A percentile compares a stretch with the other conserved stretches of the same genome.
Evolutionary conservation across 1,140 invertebrate species (phyloP).

Genomic region (Tetragonula clypearis): DNA sequence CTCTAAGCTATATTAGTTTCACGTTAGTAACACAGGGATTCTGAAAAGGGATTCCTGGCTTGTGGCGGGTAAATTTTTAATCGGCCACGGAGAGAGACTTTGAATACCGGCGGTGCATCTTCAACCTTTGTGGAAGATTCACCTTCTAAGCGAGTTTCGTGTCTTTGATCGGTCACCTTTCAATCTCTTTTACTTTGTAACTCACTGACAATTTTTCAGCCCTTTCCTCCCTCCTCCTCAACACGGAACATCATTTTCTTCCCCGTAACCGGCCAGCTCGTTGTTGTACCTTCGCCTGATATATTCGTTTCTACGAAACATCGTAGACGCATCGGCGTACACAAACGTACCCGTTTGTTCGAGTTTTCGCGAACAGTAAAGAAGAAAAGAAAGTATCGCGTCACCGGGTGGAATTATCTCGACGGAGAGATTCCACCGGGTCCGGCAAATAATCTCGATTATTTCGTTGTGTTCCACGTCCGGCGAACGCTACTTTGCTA

Average conservation of each 20-base stretch:
- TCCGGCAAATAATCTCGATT: background rate
- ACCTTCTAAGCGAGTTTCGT: background rate
- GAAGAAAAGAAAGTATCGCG: background rate
- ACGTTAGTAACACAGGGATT: background rate
- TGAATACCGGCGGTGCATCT: background rate
- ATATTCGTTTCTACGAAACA: background rate
- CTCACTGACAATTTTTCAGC: background rate
- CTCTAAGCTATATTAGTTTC: background rate
- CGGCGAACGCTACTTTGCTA: background rate
- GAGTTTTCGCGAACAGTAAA: background rate
- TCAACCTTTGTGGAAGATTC: constrained; percentile 6
- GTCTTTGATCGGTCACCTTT: constrained; percentile 25
- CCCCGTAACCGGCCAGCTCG: too few relatives aligned
- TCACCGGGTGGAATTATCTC: background rate
- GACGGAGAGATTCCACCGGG: background rate
- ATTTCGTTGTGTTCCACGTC: background rate
- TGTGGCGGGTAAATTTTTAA: background rate
- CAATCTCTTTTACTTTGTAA: constrained; percentile 9
- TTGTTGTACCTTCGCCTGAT: background rate
- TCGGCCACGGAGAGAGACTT: background rate
- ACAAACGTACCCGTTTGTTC: background rate
- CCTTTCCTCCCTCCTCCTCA: too few relatives aligned
- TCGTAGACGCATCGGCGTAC: background rate
- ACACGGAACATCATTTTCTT: background rate
- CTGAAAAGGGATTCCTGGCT: background rate